These are phyloP conservation scores for Cryptotis parvus DNA, from an alignment of 2,113 vertebrate species.

Conservation along the genomic window DNA sequence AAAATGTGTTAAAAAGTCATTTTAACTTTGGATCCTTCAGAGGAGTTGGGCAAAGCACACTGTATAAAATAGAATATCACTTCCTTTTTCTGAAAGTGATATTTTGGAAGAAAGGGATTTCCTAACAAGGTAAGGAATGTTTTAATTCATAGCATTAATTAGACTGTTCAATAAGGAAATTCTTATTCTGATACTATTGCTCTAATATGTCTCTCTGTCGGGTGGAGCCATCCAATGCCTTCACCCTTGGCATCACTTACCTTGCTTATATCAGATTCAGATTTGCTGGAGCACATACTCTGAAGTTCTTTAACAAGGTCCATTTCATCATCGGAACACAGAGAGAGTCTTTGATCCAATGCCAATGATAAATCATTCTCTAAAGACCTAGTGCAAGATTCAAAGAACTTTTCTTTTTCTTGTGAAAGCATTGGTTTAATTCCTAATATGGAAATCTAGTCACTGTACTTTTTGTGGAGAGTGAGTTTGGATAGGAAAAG, in stretches of 20 bases:
- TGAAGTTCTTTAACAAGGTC: slow-evolving; percentile 95
- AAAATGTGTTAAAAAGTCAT: not conserved
- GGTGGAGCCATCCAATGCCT: fast-evolving
- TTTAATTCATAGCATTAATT: not conserved
- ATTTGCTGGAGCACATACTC: slow-evolving; percentile 96
- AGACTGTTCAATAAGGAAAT: not conserved
- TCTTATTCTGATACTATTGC: not conserved
- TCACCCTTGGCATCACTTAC: slow-evolving; percentile 80
- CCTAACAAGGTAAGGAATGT: not conserved
- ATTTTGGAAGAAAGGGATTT: not conserved
- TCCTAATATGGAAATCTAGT: not conserved
- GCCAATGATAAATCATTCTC: slow-evolving; percentile 81
- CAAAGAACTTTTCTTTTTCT: slow-evolving; percentile 52
- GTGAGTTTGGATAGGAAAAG: not conserved
- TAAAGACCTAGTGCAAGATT: slow-evolving; percentile 78
- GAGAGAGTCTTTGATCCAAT: slow-evolving; percentile 87
- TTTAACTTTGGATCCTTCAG: not conserved
- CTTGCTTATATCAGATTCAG: slow-evolving; percentile 97
- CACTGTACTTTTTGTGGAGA: not conserved
- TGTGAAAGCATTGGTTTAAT: not conserved
- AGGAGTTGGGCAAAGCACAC: not conserved
- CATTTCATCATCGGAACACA: slow-evolving; percentile 93
- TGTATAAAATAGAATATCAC: not conserved
- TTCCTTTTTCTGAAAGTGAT: not conserved
- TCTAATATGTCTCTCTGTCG: not conserved